A percentile compares a stretch with the other conserved stretches of the same genome.
Conservation (phyloP, 2,888 invertebrate species). For the Harpalus rubripes region DNA sequence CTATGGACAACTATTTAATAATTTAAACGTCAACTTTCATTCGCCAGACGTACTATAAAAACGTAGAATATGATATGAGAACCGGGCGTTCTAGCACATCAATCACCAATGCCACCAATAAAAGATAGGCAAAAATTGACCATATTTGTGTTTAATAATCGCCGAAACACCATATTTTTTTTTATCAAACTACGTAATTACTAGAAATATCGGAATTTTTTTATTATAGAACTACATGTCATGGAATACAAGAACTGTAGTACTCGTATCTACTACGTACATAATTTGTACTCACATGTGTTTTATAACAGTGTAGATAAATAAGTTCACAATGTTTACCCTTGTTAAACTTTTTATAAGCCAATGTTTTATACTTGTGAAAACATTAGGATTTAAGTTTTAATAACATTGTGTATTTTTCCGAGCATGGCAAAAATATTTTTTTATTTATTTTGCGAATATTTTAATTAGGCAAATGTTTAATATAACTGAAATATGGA, state of each 20-base stretch:
- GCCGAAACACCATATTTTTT: no score
- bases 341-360: constrained; percentile 40
- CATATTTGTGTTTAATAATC: no score
- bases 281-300: neutral
- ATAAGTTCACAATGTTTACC: neutral
- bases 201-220: no score
- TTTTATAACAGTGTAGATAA: neutral
- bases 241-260: no score
- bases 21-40: no score
- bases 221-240: neutral
- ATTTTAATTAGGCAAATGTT: constrained; percentile 30
- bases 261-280: neutral
- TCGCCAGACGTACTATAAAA: no score
- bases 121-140: no score
- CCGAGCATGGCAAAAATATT: constrained; percentile 10
- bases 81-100: no score
- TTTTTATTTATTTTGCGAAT: constrained; percentile 33
- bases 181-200: no score
- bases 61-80: no score
- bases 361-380: constrained; percentile 53
- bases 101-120: no score
- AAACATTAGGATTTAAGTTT: constrained; percentile 45
- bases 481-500: constrained; percentile 11
- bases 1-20: no score
- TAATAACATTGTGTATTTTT: constrained; percentile 40